A percentile compares a stretch with the other conserved stretches of the same genome.
Evolutionary conservation across 2,113 vertebrate genomes (phyloP).

Genomic region (Onychostoma macrolepis): DNA sequence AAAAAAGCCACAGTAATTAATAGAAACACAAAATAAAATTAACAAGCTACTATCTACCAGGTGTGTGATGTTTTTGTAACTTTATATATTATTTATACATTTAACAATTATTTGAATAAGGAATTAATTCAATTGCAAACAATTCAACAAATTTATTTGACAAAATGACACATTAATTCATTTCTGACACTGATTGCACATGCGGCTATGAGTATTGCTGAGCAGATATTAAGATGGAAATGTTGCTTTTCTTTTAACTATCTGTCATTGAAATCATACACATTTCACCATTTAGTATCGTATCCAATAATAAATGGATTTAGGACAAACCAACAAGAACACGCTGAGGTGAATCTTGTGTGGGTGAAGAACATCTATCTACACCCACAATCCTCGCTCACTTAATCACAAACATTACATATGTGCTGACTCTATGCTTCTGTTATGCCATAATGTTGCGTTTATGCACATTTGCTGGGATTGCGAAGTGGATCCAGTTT

Average conservation of each 20-base stretch:
- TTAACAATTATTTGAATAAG: neutral
- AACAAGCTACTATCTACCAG: no score
- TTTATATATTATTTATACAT: neutral
- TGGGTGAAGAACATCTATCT: slow-evolving; percentile 1
- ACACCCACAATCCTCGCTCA: neutral
- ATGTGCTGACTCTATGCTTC: neutral
- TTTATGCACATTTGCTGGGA: neutral
- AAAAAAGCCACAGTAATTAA: no score
- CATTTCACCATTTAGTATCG: neutral
- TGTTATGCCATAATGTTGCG: neutral
- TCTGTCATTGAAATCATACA: neutral
- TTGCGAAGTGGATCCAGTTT: neutral
- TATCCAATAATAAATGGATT: neutral
- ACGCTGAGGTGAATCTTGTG: neutral
- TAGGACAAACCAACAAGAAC: neutral
- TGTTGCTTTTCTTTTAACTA: neutral
- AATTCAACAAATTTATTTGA: neutral
- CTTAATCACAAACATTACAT: neutral
- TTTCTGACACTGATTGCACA: neutral
- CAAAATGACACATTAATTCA: neutral
- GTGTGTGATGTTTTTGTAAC: neutral
- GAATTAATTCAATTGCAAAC: neutral
- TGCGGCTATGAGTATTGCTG: neutral
- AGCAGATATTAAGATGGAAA: neutral
- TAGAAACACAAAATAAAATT: no score